Percentiles rank a stretch among this genome's conserved stretches.
Evolutionary conservation across 2,113 vertebrate species (phyloP).

Genomic region (Micronycteris hirsuta): DNA sequence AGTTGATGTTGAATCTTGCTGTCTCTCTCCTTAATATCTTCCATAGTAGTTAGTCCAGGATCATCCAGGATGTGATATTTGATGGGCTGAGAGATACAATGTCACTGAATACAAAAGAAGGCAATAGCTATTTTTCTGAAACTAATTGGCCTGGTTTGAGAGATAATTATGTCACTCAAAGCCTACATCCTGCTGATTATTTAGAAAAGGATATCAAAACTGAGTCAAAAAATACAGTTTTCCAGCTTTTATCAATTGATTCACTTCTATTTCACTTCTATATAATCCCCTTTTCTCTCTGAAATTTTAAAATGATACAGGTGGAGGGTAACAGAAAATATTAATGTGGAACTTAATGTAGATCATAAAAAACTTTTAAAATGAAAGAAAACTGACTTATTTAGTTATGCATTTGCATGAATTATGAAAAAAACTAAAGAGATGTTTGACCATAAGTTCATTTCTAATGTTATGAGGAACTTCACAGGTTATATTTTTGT

Average conservation of each 20-base stretch:
- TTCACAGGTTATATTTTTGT: background rate
- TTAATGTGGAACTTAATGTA: background rate
- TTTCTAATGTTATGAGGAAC: background rate
- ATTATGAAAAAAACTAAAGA: background rate
- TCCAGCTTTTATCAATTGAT: background rate
- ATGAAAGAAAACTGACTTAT: background rate
- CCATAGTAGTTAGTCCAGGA: background rate
- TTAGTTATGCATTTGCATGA: background rate
- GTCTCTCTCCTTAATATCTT: background rate
- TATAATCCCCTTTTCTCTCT: background rate
- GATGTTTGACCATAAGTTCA: background rate
- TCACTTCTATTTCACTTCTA: background rate
- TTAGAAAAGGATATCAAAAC: background rate
- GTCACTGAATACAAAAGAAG: background rate
- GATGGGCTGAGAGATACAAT: background rate
- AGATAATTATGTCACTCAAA: background rate
- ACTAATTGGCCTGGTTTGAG: background rate
- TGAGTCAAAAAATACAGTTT: background rate
- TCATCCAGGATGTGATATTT: background rate
- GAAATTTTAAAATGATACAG: background rate
- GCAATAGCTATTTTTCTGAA: conserved; percentile 1
- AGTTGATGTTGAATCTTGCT: background rate
- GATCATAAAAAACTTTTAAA: background rate
- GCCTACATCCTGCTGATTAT: background rate
- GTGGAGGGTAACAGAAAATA: background rate